Evolutionary conservation across 2,113 vertebrate genomes (phyloP).

Genomic region (Chloropsis hardwickii): DNA sequence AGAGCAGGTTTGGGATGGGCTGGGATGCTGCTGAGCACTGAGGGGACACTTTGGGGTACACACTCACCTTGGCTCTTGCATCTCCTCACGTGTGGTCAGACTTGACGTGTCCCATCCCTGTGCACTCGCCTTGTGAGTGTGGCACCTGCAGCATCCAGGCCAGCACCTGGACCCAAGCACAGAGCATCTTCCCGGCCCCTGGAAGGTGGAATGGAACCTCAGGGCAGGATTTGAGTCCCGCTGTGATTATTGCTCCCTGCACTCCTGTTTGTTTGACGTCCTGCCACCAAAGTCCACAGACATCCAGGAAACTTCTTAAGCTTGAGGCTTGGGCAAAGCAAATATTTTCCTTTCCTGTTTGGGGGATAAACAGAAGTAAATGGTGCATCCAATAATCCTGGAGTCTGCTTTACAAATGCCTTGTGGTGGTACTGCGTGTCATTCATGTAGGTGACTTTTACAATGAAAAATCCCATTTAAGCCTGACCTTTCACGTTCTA

Average conservation of each 20-base stretch:
- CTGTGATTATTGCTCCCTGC: background rate
- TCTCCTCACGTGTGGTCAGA: background rate
- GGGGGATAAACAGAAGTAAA: constrained; percentile 40
- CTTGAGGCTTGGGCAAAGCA: background rate
- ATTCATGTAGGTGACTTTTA: constrained; percentile 69
- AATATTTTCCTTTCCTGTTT: constrained; percentile 36
- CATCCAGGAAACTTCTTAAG: background rate
- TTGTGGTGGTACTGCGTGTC: constrained; percentile 34
- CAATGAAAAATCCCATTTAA: constrained; percentile 66
- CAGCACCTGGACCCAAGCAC: background rate
- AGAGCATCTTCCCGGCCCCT: background rate
- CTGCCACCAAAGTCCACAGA: background rate
- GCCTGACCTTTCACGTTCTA: constrained; percentile 67
- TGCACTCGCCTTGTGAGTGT: rapidly evolving
- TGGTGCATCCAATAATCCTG: constrained; percentile 47
- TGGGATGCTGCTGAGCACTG: rapidly evolving
- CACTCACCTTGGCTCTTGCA: rapidly evolving
- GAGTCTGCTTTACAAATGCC: constrained; percentile 49
- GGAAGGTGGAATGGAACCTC: background rate
- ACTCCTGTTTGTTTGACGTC: background rate
- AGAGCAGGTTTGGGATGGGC: background rate
- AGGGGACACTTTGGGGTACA: rapidly evolving
- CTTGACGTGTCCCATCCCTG: rapidly evolving
- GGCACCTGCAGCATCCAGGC: background rate
- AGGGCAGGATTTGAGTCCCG: background rate